A percentile compares a stretch with the other conserved stretches of the same genome.
These are phyloP conservation scores for Theretra japonica DNA, from an alignment of 2,888 invertebrate genomes.

Conservation along the genomic window DNA sequence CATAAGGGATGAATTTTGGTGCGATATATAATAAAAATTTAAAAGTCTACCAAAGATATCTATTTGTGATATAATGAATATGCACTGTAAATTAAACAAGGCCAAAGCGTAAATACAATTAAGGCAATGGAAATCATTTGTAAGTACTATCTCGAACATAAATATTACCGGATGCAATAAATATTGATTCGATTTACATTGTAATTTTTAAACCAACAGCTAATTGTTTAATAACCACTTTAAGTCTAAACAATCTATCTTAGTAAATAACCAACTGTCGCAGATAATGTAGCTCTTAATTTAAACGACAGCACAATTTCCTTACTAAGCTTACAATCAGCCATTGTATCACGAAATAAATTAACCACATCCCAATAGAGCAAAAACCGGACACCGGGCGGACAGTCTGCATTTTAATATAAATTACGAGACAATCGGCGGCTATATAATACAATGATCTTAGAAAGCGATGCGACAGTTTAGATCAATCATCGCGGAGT, in stretches of 20 bases:
- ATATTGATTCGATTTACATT: background rate
- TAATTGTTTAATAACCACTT: conserved; percentile 3
- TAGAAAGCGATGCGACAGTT: conserved; percentile 31
- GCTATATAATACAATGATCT: background rate
- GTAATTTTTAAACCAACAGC: background rate
- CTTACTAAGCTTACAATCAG: background rate
- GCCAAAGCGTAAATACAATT: background rate
- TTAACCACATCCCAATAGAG: background rate
- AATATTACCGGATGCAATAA: background rate
- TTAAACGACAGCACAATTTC: background rate
- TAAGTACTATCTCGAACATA: background rate
- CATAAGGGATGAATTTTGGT: too few species aligned
- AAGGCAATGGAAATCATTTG: background rate
- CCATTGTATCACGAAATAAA: background rate
- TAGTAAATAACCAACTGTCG: background rate
- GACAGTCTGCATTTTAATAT: background rate
- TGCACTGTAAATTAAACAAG: background rate
- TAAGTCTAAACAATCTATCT: background rate
- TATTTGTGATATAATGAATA: too few species aligned
- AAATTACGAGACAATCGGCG: background rate
- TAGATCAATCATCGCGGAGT: conserved; percentile 20
- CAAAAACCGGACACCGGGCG: background rate
- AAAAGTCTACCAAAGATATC: too few species aligned
- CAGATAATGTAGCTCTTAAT: too few species aligned
- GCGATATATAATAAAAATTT: too few species aligned